Percentiles rank a stretch among this genome's conserved stretches.
Evolutionary conservation across 2,888 invertebrate genomes (phyloP).

Genomic region (Anthrax anthrax): DNA sequence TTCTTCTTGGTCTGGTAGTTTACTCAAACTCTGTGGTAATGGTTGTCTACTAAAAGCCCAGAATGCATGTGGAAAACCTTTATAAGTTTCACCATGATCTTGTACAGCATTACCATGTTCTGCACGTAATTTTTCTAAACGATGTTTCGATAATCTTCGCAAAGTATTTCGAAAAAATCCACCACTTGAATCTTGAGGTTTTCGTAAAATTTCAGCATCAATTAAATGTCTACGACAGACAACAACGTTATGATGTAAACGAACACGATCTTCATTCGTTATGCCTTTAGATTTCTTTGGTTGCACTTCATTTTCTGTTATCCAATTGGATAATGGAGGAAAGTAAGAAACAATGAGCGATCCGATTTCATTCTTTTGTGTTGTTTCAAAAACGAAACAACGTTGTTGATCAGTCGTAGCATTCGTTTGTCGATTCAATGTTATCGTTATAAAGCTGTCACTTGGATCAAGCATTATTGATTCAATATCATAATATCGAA

Average conservation of each 20-base stretch:
- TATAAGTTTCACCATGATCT: slow-evolving; percentile 69
- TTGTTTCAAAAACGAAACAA: slow-evolving; percentile 86
- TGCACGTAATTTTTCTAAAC: slow-evolving; percentile 59
- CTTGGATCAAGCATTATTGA: slow-evolving; percentile 82
- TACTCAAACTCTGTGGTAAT: slow-evolving; percentile 68
- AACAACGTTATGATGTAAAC: slow-evolving; percentile 75
- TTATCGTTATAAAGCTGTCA: slow-evolving; percentile 83
- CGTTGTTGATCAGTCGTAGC: slow-evolving; percentile 40
- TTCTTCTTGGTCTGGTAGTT: slow-evolving; percentile 74
- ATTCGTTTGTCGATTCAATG: slow-evolving; percentile 46
- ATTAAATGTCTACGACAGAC: slow-evolving; percentile 70
- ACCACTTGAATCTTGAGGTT: slow-evolving; percentile 72
- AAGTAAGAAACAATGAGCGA: slow-evolving; percentile 85
- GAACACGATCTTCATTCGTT: slow-evolving; percentile 75
- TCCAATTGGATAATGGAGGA: slow-evolving; percentile 67
- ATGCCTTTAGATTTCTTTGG: slow-evolving; percentile 51
- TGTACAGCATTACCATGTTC: slow-evolving; percentile 48
- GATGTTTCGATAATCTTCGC: slow-evolving; percentile 69
- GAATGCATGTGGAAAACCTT: slow-evolving; percentile 70
- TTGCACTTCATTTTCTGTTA: slow-evolving; percentile 57
- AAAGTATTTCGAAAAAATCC: slow-evolving; percentile 79
- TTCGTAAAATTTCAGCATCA: slow-evolving; percentile 65
- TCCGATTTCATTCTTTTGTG: slow-evolving; percentile 82
- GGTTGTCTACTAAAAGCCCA: slow-evolving; percentile 81
- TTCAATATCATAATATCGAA: slow-evolving; percentile 80